Percentiles rank a stretch among this genome's conserved stretches.
Conservation (phyloP, 1,140 invertebrate species). For the Drosophila gunungcola region DNA sequence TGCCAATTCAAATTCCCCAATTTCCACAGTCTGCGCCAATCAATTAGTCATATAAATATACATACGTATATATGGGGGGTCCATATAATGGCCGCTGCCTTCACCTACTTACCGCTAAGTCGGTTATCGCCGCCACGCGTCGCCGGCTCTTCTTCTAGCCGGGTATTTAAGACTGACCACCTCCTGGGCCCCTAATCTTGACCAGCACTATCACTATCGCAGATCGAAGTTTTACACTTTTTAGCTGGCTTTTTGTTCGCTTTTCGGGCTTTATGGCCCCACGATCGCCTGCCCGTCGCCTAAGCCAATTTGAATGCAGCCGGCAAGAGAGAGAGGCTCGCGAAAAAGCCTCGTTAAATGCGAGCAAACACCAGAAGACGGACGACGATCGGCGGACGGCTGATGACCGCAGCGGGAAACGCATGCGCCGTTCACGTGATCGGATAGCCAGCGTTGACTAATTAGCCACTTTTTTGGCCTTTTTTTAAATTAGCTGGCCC, state of each 20-base stretch:
- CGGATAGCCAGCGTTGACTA: conserved; percentile 26
- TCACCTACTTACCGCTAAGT: conserved; percentile 54
- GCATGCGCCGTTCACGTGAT: conserved; percentile 75
- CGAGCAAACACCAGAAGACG: conserved; percentile 34
- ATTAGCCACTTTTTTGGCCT: neutral
- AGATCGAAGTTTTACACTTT: conserved; percentile 25
- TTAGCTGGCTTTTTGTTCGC: conserved; percentile 1
- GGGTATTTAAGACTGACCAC: conserved; percentile 23
- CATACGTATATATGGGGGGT: conserved; percentile 18
- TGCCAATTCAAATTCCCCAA: conserved; percentile 22
- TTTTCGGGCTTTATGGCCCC: conserved; percentile 25
- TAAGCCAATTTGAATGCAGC: conserved; percentile 44
- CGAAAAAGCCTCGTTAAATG: conserved; percentile 58
- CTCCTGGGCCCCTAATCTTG: conserved; percentile 34
- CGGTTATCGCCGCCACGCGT: conserved; percentile 54
- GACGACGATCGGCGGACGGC: conserved; percentile 10
- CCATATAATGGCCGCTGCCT: conserved; percentile 23
- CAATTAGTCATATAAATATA: conserved; percentile 60
- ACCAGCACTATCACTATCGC: conserved; percentile 32
- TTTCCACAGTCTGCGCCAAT: conserved; percentile 26
- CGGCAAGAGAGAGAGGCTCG: conserved; percentile 27
- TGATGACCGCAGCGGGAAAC: conserved; percentile 17
- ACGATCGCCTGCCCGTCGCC: conserved; percentile 13
- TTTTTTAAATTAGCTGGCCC: neutral
- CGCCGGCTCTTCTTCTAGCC: conserved; percentile 21